Base-by-base conservation (phyloP, 1,140 invertebrate genomes). In the Drosophila sulfurigaster region DNA sequence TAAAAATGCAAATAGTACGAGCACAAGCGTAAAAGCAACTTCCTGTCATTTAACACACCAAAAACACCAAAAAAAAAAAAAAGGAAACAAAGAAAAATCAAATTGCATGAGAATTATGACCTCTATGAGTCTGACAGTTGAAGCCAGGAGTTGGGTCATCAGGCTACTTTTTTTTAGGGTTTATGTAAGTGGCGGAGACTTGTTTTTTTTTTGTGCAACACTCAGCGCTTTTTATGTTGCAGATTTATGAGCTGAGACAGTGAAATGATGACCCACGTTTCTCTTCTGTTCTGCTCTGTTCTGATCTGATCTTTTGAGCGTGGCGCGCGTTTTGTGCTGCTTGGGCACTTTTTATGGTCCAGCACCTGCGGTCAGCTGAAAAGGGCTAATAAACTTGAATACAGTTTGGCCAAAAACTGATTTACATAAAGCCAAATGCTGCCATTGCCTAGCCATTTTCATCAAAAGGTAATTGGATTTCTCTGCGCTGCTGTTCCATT, bases 231-330 rank as follows among this genome's bases (percentile, higher is more conserved):
- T 89, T 88, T 81, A 89, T 88, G 78, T 74, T 38, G 38, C 67
- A 85, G 85, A 88, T 88, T 88, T 88, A 88, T 88, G 85, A 73
- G 81, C 85, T 75, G 85, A 83, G 85, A 88, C 85, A 89, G 20
- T 67, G 68, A 71, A 85, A 90, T 85, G 81, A 88, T 85, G 85
- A 85, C 85, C 86, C 81, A 70, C 78, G 64, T 69, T 58, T 58
- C 20, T 25, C 20, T 25, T 20, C 20, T 20, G 0, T 20, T 25
- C 3, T 25, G 3, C 4, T 25, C 20, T 25, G 20, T 25, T 3
- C 20, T 25, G 20, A 25, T 41, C 66, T 54, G 71, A 70, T 75
- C 70, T 67, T 45, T 63, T 28, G 3, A 15, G 20, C 30, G 7
- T 7, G 8, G 20, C 41, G 43, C 45, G 62, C 71, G 65, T 79